Percentiles rank a stretch among this genome's conserved stretches.
Evolutionary conservation across 2,113 vertebrate genomes (phyloP).

Genomic region (Hippolais icterina): DNA sequence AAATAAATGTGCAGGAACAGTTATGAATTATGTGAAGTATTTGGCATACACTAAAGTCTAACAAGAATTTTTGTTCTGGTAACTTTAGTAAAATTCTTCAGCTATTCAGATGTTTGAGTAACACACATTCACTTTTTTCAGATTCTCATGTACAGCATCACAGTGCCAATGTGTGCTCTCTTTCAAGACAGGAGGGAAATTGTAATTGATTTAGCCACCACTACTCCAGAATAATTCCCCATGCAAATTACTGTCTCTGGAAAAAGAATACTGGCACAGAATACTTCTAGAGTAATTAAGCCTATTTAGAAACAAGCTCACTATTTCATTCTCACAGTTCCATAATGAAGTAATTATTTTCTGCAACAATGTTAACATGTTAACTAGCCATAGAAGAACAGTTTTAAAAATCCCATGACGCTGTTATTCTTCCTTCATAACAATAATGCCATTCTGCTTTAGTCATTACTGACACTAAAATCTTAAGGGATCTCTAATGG

Average conservation of each 20-base stretch:
- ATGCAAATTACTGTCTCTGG: not conserved
- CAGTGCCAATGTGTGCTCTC: not conserved
- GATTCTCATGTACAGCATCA: not conserved
- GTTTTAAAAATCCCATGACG: not conserved
- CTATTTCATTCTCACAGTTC: not conserved
- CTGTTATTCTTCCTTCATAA: not conserved
- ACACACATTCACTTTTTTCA: not conserved
- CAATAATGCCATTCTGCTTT: conserved; percentile 6
- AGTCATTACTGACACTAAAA: not conserved
- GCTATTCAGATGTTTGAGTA: not conserved
- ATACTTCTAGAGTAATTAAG: not conserved
- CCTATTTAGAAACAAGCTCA: not conserved
- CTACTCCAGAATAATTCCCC: not conserved
- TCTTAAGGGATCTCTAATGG: not conserved
- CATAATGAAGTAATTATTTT: not conserved
- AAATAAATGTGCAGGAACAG: not conserved
- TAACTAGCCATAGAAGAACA: not conserved
- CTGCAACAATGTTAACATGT: not conserved
- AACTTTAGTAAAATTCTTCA: not conserved
- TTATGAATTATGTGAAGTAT: not conserved
- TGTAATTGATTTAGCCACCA: not conserved
- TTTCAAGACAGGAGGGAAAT: not conserved
- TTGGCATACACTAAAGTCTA: not conserved
- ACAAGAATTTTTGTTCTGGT: not conserved
- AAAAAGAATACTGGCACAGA: not conserved